These are phyloP conservation scores for Onthophagus taurus DNA, from an alignment of 1,140 invertebrate genomes.

Conservation along the genomic window DNA sequence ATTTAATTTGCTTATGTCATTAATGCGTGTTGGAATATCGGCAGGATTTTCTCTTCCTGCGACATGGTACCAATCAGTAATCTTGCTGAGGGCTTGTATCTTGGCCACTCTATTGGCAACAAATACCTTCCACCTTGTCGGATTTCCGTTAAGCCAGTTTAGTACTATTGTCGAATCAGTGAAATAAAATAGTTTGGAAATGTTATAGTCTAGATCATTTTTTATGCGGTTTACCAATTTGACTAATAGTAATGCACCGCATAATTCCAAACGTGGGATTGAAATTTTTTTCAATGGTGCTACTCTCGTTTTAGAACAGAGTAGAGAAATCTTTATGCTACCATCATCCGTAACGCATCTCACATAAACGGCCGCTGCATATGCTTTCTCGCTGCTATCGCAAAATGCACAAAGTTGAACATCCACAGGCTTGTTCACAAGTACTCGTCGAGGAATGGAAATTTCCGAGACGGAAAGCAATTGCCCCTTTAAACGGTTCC, in stretches of 20 bases:
- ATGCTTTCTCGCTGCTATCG: slow-evolving; percentile 22
- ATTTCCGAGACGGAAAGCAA: slow-evolving; percentile 16
- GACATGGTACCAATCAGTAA: slow-evolving; percentile 2
- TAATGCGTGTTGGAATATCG: background rate
- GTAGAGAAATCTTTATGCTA: slow-evolving; percentile 15
- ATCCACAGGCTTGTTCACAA: background rate
- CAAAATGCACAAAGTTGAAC: slow-evolving; percentile 26
- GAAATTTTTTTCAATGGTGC: slow-evolving; percentile 33
- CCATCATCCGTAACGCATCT: background rate
- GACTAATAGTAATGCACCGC: background rate
- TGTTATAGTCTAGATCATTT: no score
- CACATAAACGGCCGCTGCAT: slow-evolving; percentile 11
- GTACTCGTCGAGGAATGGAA: slow-evolving; percentile 12
- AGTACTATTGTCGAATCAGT: slow-evolving; percentile 4
- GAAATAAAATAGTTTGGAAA: no score
- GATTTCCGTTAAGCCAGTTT: background rate
- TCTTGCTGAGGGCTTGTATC: background rate
- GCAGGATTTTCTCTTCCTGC: slow-evolving; percentile 3
- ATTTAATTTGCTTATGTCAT: background rate
- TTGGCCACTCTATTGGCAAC: slow-evolving; percentile 2
- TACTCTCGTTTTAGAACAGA: slow-evolving; percentile 31
- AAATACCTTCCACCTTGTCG: background rate
- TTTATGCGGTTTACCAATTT: no score
- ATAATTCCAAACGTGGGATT: slow-evolving; percentile 5
- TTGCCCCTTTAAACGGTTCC: slow-evolving; percentile 17